A percentile compares a stretch with the other conserved stretches of the same genome.
These are phyloP conservation scores for Grantiella picta DNA, from an alignment of 2,113 vertebrate genomes.

Conservation along the genomic window DNA sequence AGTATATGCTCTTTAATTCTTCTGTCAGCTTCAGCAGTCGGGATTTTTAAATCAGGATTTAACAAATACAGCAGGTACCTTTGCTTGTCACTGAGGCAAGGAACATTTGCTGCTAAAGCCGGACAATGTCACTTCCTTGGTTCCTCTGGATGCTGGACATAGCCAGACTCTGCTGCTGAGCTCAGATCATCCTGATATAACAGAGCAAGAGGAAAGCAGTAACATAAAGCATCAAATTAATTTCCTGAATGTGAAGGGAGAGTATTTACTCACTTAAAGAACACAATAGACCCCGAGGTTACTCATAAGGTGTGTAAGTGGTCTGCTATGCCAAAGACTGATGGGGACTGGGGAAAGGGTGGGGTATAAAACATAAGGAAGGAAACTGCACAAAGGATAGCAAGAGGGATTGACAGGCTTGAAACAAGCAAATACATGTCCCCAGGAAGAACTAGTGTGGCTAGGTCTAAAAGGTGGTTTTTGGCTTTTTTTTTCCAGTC, in stretches of 20 bases:
- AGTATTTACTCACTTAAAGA: neutral
- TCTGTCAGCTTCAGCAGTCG: neutral
- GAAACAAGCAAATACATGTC: neutral
- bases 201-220: neutral
- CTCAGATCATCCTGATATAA: neutral
- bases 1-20: neutral
- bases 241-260: neutral
- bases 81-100: neutral
- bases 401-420: neutral
- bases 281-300: neutral
- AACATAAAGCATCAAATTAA: neutral
- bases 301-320: neutral
- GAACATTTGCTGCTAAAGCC: neutral
- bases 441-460: neutral
- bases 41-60: neutral
- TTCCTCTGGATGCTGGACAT: neutral
- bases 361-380: neutral
- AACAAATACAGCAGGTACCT: neutral
- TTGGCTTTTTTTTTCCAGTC: neutral
- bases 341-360: neutral
- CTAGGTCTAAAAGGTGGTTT: neutral
- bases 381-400: neutral
- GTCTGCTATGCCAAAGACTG: neutral
- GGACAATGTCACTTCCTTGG: rapidly evolving
- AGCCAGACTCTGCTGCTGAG: neutral